Conservation (phyloP, 1,140 invertebrate species). For the Zophobas atratus region DNA sequence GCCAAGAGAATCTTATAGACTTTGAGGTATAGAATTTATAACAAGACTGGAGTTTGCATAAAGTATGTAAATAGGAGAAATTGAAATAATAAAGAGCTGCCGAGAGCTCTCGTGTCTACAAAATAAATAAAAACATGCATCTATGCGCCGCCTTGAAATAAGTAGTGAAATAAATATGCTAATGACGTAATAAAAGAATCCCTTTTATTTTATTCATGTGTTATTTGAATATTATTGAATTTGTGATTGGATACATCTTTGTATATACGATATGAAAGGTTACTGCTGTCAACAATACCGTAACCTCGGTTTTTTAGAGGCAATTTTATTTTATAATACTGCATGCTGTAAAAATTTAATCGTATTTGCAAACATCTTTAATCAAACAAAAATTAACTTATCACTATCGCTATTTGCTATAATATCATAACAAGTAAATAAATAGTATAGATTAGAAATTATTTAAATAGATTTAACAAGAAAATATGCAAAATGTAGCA, state of each 20-base stretch:
- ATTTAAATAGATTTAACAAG: no score
- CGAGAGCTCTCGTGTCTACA: not conserved
- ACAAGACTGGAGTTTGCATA: not conserved
- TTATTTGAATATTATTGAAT: not conserved
- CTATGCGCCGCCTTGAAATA: not conserved
- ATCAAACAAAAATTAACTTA: no score
- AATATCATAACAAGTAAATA: no score
- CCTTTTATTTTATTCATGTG: not conserved
- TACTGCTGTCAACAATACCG: not conserved
- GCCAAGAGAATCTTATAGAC: constrained; percentile 9
- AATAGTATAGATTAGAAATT: no score
- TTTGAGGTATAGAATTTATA: constrained; percentile 19
- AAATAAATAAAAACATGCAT: not conserved
- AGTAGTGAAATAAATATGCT: not conserved
- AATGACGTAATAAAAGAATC: not conserved
- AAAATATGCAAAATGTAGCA: no score
- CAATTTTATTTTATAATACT: no score
- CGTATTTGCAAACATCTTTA: no score
- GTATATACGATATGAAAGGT: no score
- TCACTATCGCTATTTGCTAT: no score
- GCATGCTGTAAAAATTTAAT: no score
- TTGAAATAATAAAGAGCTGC: constrained; percentile 1
- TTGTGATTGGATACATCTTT: no score
- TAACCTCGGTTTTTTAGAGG: no score
- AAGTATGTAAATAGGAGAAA: constrained; percentile 2